phyloP scores from a whole-genome alignment of 2,113 vertebrate species.

The Globicephala melas region DNA sequence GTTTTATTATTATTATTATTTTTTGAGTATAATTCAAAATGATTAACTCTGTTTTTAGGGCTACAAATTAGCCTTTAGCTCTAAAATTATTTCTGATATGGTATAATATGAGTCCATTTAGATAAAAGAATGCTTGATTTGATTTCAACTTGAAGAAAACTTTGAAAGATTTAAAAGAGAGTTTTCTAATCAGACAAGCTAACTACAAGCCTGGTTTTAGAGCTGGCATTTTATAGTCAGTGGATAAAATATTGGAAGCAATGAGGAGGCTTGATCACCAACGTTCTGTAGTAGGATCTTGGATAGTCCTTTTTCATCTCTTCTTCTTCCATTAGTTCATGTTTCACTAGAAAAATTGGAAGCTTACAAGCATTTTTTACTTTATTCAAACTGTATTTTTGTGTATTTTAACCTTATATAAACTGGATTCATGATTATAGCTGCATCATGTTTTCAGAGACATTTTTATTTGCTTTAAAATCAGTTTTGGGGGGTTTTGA shows the following conservation, averaged over 20 bases:
- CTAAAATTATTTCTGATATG: not conserved
- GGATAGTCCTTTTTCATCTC: not conserved
- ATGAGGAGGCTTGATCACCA: not conserved
- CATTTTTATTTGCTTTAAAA: conserved; percentile 41
- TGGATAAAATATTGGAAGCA: not conserved
- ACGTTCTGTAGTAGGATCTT: accelerated
- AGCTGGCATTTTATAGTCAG: not conserved
- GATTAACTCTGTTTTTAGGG: not conserved
- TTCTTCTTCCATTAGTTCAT: not conserved
- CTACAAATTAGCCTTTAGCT: not conserved
- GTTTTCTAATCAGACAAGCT: not conserved
- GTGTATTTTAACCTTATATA: not conserved
- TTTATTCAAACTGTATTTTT: not conserved
- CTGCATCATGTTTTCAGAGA: not conserved
- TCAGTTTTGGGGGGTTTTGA: not conserved
- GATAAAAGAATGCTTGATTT: not conserved
- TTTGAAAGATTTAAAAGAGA: not conserved
- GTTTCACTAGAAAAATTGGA: not conserved
- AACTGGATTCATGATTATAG: not conserved
- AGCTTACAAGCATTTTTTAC: not conserved
- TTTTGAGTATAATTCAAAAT: not conserved
- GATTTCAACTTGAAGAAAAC: not conserved
- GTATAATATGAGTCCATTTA: not conserved
- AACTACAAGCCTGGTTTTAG: not conserved
- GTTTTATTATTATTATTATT: not conserved